phyloP scores from a whole-genome alignment of 2,888 invertebrate genomes.

The Xestia c-nigrum region DNA sequence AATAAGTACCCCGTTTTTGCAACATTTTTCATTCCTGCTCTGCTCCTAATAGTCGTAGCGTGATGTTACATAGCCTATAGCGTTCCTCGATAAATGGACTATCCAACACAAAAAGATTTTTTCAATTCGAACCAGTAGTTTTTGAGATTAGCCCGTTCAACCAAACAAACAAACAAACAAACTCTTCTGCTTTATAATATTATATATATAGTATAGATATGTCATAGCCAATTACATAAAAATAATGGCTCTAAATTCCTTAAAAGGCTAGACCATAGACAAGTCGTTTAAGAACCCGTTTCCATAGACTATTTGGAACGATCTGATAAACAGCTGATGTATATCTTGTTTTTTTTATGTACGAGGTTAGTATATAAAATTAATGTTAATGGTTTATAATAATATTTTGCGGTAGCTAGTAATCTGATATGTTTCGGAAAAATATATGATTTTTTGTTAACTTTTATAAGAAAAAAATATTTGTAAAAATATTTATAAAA shows the following conservation, averaged over 20 bases:
- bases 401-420: conserved; percentile 40
- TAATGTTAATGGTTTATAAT: conserved; percentile 26
- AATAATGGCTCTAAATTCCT: conserved; percentile 30
- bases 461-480: background rate
- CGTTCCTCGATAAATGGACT: too few species aligned
- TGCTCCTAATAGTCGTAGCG: too few species aligned
- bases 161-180: too few species aligned
- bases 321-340: conserved; percentile 27
- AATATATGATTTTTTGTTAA: background rate
- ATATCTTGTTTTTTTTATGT: conserved; percentile 33
- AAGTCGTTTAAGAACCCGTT: conserved; percentile 28
- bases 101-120: too few species aligned
- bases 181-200: too few species aligned
- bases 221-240: conserved; percentile 38
- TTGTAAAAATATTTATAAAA: background rate
- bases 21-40: too few species aligned
- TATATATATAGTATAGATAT: too few species aligned
- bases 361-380: conserved; percentile 14
- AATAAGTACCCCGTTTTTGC: too few species aligned
- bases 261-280: conserved; percentile 23
- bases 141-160: too few species aligned
- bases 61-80: too few species aligned
- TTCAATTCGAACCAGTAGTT: too few species aligned
- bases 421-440: conserved; percentile 30
- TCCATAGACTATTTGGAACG: conserved; percentile 6